A percentile compares a stretch with the other conserved stretches of the same genome.
These are phyloP conservation scores for Drosophila seclusa DNA, from an alignment of 2,888 invertebrate species.

Conservation along the genomic window DNA sequence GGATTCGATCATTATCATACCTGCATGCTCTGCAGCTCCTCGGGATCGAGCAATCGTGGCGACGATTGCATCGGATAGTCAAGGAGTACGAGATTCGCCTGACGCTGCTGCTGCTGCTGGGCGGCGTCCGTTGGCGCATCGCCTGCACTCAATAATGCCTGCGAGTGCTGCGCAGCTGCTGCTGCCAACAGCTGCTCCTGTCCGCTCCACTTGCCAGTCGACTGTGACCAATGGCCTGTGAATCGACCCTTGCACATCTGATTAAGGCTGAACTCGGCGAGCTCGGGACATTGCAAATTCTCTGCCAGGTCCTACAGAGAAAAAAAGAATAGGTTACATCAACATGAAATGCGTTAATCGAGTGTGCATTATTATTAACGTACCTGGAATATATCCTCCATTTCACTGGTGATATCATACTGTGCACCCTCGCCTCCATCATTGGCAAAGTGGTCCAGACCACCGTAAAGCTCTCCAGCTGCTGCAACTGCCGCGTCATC, in stretches of 20 bases:
- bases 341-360: background rate
- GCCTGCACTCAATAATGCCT: constrained; percentile 74
- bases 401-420: constrained; percentile 83
- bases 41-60: constrained; percentile 84
- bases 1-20: constrained; percentile 50
- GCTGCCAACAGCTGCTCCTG: constrained; percentile 82
- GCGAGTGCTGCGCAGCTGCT: constrained; percentile 76
- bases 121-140: constrained; percentile 74
- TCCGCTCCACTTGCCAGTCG: constrained; percentile 79
- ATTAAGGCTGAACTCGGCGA: constrained; percentile 84
- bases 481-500: constrained; percentile 40
- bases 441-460: constrained; percentile 80
- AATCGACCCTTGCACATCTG: constrained; percentile 85
- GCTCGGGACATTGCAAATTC: constrained; percentile 84
- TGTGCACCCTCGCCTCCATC: constrained; percentile 83
- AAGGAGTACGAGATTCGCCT: constrained; percentile 83
- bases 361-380: background rate
- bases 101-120: constrained; percentile 64
- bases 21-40: constrained; percentile 84
- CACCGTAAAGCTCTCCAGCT: constrained; percentile 81
- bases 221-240: constrained; percentile 82
- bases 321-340: background rate
- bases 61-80: constrained; percentile 85
- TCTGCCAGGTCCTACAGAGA: constrained; percentile 82
- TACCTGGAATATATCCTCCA: constrained; percentile 85